A percentile compares a stretch with the other conserved stretches of the same genome.
Evolutionary conservation across 2,797 vertebrate species (phyloP).

Genomic region (Threskiornis aethiopicus): DNA sequence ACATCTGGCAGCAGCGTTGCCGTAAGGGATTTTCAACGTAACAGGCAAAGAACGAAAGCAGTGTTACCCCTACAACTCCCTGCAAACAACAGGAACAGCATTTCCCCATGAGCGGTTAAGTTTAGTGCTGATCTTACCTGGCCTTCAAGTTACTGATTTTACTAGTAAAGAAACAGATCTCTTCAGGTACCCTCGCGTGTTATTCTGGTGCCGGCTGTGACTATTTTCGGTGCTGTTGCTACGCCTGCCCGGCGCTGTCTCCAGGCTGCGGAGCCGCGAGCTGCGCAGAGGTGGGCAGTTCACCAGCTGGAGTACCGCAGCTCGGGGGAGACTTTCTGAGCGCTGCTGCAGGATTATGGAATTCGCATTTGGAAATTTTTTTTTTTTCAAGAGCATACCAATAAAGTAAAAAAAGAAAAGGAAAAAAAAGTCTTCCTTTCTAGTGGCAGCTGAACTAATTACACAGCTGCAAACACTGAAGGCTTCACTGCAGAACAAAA

Average conservation of each 20-base stretch:
- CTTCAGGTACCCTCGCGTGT: not conserved
- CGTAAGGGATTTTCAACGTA: accelerated
- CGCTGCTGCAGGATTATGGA: accelerated
- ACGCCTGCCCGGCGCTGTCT: not conserved
- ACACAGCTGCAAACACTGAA: not conserved
- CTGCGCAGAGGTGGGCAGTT: not conserved
- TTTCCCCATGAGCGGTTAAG: not conserved
- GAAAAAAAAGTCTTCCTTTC: not conserved
- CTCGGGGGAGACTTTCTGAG: accelerated
- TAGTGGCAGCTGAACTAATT: not conserved
- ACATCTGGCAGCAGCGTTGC: not conserved
- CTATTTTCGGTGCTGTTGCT: not conserved
- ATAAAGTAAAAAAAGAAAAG: not conserved
- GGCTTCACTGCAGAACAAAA: not conserved
- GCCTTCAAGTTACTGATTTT: not conserved
- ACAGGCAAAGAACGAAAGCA: accelerated
- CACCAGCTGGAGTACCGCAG: not conserved
- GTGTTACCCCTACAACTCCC: accelerated
- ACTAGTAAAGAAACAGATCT: not conserved
- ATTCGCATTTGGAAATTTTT: not conserved
- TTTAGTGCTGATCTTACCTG: not conserved
- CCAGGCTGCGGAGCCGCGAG: not conserved
- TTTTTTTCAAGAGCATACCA: not conserved
- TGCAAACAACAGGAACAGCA: accelerated
- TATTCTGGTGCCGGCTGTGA: not conserved